These are phyloP conservation scores for Lateolabrax maculatus DNA, from an alignment of 2,797 vertebrate genomes.

Conservation along the genomic window DNA sequence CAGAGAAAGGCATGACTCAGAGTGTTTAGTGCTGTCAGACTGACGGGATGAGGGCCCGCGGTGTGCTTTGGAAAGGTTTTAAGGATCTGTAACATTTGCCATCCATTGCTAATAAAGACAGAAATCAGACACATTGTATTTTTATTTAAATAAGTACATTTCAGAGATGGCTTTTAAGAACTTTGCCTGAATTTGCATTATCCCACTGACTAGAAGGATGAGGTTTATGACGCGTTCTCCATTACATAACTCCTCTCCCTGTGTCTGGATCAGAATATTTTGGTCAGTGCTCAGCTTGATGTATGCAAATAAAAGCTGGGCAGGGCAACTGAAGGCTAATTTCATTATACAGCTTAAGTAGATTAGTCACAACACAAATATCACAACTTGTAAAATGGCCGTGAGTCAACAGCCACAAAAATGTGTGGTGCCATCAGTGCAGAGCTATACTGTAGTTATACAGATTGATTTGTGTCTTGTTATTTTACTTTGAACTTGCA, in stretches of 20 bases:
- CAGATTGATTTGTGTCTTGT: background rate
- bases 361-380: conserved; percentile 51
- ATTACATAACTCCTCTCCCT: background rate
- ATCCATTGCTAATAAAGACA: background rate
- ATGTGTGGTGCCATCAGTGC: background rate
- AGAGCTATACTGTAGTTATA: background rate
- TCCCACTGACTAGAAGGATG: background rate
- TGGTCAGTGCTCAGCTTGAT: conserved; percentile 26
- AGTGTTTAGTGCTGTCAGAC: conserved; percentile 21
- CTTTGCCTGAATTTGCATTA: conserved; percentile 3
- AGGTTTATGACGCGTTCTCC: conserved; percentile 7
- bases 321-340: conserved; percentile 28
- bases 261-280: background rate
- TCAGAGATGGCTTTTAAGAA: background rate
- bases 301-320: conserved; percentile 25
- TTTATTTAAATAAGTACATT: background rate
- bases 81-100: background rate
- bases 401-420: conserved; percentile 14
- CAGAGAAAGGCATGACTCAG: conserved; percentile 30
- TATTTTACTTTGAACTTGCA: background rate
- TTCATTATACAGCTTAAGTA: conserved; percentile 42
- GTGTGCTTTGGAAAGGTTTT: background rate
- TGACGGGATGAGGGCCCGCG: background rate
- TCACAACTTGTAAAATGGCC: conserved; percentile 16
- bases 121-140: background rate